These are phyloP conservation scores for Xanthia togata DNA, from an alignment of 2,888 invertebrate species.

Conservation along the genomic window DNA sequence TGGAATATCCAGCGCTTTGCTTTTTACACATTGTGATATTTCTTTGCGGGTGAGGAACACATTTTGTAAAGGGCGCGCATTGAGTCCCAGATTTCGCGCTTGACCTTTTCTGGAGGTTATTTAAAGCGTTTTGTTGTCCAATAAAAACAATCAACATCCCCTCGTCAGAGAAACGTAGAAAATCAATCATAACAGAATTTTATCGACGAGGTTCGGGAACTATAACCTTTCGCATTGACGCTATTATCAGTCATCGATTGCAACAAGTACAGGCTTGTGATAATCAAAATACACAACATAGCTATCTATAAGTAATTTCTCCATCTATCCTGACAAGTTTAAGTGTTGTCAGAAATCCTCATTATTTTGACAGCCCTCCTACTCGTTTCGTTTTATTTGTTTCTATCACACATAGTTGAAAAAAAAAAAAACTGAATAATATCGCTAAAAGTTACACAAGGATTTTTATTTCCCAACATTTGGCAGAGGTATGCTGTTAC, in stretches of 20 bases:
- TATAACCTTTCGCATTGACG: slow-evolving; percentile 66
- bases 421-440: neutral
- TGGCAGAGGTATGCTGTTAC: slow-evolving; percentile 6
- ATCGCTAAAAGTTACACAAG: neutral
- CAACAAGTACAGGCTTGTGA: slow-evolving; percentile 49
- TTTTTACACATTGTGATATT: slow-evolving; percentile 22
- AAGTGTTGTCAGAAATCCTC: slow-evolving; percentile 28
- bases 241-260: slow-evolving; percentile 64
- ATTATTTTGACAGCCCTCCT: slow-evolving; percentile 27
- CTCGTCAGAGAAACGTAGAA: slow-evolving; percentile 61
- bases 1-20: neutral
- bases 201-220: slow-evolving; percentile 55
- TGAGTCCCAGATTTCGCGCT: slow-evolving; percentile 79
- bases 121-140: slow-evolving; percentile 80
- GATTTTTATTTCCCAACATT: neutral
- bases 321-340: neutral
- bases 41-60: slow-evolving; percentile 56
- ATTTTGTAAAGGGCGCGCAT: slow-evolving; percentile 80
- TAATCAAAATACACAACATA: slow-evolving; percentile 36
- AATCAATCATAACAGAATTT: slow-evolving; percentile 49
- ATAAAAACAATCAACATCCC: slow-evolving; percentile 82
- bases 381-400: slow-evolving; percentile 39
- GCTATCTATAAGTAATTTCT: neutral
- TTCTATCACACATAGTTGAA: neutral
- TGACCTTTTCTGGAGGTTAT: slow-evolving; percentile 87